Conservation (phyloP, 2,888 invertebrate species). For the Synanthedon vespiformis region DNA sequence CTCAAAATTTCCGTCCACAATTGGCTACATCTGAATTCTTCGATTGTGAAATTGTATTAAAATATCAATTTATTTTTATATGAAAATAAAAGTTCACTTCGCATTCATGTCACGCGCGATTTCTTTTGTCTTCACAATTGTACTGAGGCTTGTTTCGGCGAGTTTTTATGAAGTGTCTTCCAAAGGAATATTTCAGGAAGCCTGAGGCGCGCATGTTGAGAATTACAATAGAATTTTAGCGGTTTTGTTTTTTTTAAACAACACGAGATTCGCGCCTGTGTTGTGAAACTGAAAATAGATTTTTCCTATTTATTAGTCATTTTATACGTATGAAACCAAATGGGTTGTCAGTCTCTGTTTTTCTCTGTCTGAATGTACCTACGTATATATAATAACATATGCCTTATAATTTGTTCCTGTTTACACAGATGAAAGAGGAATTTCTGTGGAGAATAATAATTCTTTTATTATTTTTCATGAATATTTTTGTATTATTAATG, state of each 20-base stretch:
- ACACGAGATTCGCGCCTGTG: neutral
- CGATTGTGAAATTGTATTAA: neutral
- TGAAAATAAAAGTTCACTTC: conserved; percentile 1
- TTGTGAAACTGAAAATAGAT: neutral
- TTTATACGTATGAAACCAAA: too few species aligned
- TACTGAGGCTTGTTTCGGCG: conserved; percentile 6
- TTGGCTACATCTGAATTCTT: neutral
- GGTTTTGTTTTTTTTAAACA: conserved; percentile 6
- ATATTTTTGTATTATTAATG: too few species aligned
- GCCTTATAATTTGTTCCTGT: too few species aligned
- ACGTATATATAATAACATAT: too few species aligned
- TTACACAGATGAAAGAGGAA: too few species aligned
- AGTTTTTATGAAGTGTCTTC: conserved; percentile 10
- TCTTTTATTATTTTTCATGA: too few species aligned
- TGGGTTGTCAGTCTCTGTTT: too few species aligned
- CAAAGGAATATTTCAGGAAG: conserved; percentile 7
- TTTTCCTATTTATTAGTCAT: too few species aligned
- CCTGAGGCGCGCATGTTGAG: conserved; percentile 5
- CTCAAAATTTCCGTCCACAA: neutral
- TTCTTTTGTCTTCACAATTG: conserved; percentile 8
- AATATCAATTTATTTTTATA: neutral
- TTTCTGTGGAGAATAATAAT: too few species aligned
- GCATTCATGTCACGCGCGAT: conserved; percentile 7
- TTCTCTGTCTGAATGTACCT: too few species aligned
- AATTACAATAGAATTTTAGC: conserved; percentile 3